Percentiles rank a stretch among this genome's conserved stretches.
phyloP scores from a whole-genome alignment of 2,113 vertebrate species.

The Nannobrachium achirus region DNA sequence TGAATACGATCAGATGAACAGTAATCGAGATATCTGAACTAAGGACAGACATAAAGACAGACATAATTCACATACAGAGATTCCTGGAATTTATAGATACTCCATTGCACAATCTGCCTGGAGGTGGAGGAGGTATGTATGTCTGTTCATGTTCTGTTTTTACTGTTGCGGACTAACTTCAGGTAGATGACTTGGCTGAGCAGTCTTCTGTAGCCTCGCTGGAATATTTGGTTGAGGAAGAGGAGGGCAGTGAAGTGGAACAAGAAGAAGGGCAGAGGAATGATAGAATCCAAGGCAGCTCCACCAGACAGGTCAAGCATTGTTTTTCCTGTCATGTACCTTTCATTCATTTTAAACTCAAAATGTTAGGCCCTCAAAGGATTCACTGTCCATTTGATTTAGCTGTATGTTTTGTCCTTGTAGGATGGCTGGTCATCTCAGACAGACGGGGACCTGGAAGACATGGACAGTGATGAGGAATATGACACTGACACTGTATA shows the following conservation, averaged over 20 bases:
- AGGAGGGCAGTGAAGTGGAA: slow-evolving; percentile 70
- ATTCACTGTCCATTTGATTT: background rate
- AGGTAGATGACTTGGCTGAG: slow-evolving; percentile 79
- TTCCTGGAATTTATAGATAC: too few species aligned
- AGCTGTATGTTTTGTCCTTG: slow-evolving; percentile 4
- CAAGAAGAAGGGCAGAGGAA: slow-evolving; percentile 56
- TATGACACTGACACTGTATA: slow-evolving; percentile 84
- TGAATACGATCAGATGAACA: too few species aligned
- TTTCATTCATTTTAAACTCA: background rate
- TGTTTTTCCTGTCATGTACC: background rate
- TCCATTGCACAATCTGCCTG: too few species aligned
- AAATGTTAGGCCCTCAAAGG: background rate
- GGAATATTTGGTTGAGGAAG: slow-evolving; percentile 85
- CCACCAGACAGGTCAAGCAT: slow-evolving; percentile 55
- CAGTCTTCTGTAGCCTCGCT: slow-evolving; percentile 86
- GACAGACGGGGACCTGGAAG: slow-evolving; percentile 72
- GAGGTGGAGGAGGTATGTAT: slow-evolving; percentile 83
- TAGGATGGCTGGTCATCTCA: slow-evolving; percentile 63
- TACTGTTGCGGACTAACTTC: slow-evolving; percentile 48
- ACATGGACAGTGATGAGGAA: slow-evolving; percentile 70
- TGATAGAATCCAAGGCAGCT: slow-evolving; percentile 57
- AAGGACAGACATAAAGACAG: too few species aligned
- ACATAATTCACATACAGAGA: slow-evolving; percentile 83
- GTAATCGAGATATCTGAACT: too few species aligned
- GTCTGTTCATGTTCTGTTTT: background rate